Evolutionary conservation across 2,113 vertebrate genomes (phyloP), one percentile per base, ranked within the genome.

Genomic region (Xenopus borealis): DNA sequence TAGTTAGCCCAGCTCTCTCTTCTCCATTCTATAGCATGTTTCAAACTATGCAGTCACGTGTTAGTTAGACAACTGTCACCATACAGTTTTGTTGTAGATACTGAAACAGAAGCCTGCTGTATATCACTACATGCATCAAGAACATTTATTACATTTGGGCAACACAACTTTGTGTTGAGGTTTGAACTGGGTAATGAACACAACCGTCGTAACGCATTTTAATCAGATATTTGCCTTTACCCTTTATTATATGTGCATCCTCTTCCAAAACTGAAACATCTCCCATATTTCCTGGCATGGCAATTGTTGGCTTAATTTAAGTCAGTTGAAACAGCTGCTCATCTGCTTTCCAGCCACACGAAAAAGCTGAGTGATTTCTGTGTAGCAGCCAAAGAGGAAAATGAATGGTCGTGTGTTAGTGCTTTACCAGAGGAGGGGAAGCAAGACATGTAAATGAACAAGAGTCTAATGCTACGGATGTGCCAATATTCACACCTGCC

Each of bases 401-500:
- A 77, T 70, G 63, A 68, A 77, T 77, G 74, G 66, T 77, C 67
- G 62, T 77, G 74, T 77, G 72, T 61, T 70, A 70, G 66, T 70
- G 50, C 62, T 77, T 77, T 77, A 77, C 74, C 74, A 63, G 62
- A 77, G 69, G 67, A 77, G 67, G 74, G 67, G 30, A 77, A 69
- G 68, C 59, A 77, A 61, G 74, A 77, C 74, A 77, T 77, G 74
- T 77, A 77, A 77, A 77, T 77, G 74, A 77, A 67, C 74, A 77
- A 69, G 74, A 77, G 70, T 69, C 69, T 62, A 77, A 77, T 77
- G 67, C 67, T 77, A 77, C 74, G 70, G 74, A 77, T 77, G 74
- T 77, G 74, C 74, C 74, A 77, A 62, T 77, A 68, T 77, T 77
- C 74, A 77, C 74, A 77, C 74, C 74, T 77, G 74, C 74, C 74